Evolutionary conservation across 37 sponge, comb jelly and placozoan genomes (phyloP), one percentile per base, ranked within the genome.

Genomic region (Bolinopsis microptera): DNA sequence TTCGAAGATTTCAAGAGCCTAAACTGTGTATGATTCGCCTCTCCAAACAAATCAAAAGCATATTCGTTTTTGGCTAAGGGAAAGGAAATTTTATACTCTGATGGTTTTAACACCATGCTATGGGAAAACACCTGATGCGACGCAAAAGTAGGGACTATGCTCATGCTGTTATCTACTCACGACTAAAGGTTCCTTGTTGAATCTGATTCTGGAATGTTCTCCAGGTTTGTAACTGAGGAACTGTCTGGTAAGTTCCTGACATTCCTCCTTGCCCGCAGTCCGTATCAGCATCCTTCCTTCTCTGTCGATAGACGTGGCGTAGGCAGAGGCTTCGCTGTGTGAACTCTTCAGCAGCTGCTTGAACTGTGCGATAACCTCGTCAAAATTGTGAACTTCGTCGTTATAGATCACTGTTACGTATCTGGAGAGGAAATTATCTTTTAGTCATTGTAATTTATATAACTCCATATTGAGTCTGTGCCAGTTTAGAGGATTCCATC

Each of bases 331-430:
- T 38, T 86, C 48, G 41, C 61, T 86, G 90, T 86, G 90, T 25
- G 61, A 30, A 48, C 90, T 41, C 30, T 40, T 23, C 90, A 86
- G 30, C 90, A 86, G 31, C 61, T 24, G 41, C 90, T 86, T 86
- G 90, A 86, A 86, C 90, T 86, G 90, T 21, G n/a, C 30, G 0
- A 86, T 86, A 25, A 86, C 90, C 28, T 86, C 90, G 61, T 86
- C 90, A 41, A 86, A 86, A 48, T 86, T 86, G 90, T 86, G 90
- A 23, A 41, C 41, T 86, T 86, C 90, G 61, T 86, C 90, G 30
- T 86, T 86, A 28, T 41, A 41, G 41, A 86, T 86, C 61, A 86
- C 90, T 28, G 90, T 86, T 34, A 41, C 41, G 61, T 41, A 86
- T 48, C 90, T 86, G 35, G 37, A 80, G 35, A 35, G n/a, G n/a